These are phyloP conservation scores for Ovis canadensis DNA, from an alignment of 2,113 vertebrate species.

Conservation along the genomic window DNA sequence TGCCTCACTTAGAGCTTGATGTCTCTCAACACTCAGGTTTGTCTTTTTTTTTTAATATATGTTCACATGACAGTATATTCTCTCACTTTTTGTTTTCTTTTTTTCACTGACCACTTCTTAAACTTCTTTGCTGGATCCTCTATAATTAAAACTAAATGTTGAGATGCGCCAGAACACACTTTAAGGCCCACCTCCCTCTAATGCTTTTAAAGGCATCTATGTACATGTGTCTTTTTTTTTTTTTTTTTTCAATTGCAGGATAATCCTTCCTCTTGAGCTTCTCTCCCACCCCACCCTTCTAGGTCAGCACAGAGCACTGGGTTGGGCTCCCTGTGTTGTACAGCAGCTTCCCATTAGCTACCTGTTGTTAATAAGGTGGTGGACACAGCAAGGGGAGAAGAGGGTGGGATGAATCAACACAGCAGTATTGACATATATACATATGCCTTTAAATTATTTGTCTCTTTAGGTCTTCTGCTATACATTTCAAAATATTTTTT, in stretches of 20 bases:
- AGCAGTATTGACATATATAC: neutral
- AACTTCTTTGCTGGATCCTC: neutral
- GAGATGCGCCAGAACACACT: accelerated
- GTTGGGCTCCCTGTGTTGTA: neutral
- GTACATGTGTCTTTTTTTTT: neutral
- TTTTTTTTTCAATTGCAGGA: neutral
- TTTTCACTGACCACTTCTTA: neutral
- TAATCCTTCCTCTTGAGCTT: neutral
- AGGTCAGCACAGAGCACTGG: neutral
- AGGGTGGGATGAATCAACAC: neutral
- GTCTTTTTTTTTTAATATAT: neutral
- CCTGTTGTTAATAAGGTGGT: neutral
- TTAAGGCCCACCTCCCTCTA: neutral
- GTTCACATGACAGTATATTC: neutral
- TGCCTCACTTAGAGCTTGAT: neutral
- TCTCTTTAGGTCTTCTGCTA: neutral
- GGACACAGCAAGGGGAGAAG: neutral
- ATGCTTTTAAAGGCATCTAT: neutral
- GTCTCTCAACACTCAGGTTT: neutral
- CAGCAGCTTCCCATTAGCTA: neutral
- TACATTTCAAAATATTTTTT: neutral
- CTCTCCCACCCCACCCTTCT: accelerated
- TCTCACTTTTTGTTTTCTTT: neutral
- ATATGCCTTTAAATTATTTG: neutral
- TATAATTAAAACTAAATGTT: neutral